Percentiles rank a stretch among this genome's conserved stretches.
Evolutionary conservation across 2,797 vertebrate species (phyloP).

Genomic region (Schizopygopsis pylzovi): DNA sequence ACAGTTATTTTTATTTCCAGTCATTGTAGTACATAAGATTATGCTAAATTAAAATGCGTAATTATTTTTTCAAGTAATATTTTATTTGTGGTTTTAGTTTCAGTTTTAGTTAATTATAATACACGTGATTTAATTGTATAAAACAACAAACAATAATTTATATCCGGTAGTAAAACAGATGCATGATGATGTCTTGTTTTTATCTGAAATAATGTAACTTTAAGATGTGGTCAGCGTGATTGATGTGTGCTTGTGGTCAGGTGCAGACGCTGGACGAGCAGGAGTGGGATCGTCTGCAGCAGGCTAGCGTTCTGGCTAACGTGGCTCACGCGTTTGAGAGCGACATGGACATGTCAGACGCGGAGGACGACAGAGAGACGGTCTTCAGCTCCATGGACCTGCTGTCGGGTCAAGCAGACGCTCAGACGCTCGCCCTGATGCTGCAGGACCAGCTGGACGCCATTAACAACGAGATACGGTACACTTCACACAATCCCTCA

Average conservation of each 20-base stretch:
- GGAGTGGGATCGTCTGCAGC: constrained; percentile 97
- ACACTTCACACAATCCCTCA: neutral
- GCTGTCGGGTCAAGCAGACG: constrained; percentile 95
- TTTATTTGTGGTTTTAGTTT: no score
- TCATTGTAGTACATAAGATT: no score
- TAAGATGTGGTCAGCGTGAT: no score
- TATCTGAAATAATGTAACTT: no score
- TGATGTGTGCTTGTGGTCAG: constrained; percentile 67
- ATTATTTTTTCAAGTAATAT: no score
- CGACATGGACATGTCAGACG: constrained; percentile 90
- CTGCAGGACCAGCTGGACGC: constrained; percentile 97
- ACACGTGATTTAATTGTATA: no score
- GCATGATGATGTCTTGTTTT: no score
- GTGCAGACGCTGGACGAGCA: constrained; percentile 97
- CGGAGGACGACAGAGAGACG: constrained; percentile 91
- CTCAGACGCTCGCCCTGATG: constrained; percentile 96
- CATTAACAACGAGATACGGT: constrained; percentile 99
- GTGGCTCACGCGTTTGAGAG: constrained; percentile 98
- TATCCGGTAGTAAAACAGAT: no score
- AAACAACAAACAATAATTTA: no score
- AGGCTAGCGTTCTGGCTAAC: constrained; percentile 94
- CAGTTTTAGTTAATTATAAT: no score
- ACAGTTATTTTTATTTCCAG: no score
- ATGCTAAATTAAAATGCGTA: no score
- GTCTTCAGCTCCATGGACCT: constrained; percentile 93